phyloP scores from a whole-genome alignment of 2,797 vertebrate genomes.

The Lindbergichthys nudifrons region DNA sequence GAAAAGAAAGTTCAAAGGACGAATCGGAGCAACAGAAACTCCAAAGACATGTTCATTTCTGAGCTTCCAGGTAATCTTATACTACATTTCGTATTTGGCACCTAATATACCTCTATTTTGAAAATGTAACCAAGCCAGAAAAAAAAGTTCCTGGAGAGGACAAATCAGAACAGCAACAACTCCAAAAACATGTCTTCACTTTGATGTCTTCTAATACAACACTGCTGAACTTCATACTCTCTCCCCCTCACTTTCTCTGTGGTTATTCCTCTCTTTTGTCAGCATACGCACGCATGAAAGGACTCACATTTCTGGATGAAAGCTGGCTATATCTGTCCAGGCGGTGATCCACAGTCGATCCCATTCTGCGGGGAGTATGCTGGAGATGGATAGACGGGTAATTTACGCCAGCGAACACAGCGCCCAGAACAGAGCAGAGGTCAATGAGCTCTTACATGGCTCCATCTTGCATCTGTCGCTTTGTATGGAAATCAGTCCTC shows the following conservation, averaged over 20 bases:
- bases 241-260: conserved; percentile 8
- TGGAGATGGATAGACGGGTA: conserved; percentile 54
- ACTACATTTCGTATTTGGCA: no score
- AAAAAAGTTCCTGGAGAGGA: conserved; percentile 1
- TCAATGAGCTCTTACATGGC: conserved; percentile 66
- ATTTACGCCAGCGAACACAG: conserved; percentile 55
- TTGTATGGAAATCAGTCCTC: conserved; percentile 60
- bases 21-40: background rate
- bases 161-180: background rate
- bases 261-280: conserved; percentile 14
- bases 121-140: no score
- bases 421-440: conserved; percentile 59
- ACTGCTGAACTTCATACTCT: background rate
- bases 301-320: conserved; percentile 10
- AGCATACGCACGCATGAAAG: conserved; percentile 26
- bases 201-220: conserved; percentile 28
- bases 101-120: no score
- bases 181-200: background rate
- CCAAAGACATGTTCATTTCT: background rate
- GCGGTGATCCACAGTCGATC: conserved; percentile 35
- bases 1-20: background rate
- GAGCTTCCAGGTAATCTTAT: no score
- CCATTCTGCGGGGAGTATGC: conserved; percentile 34
- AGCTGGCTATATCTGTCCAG: conserved; percentile 27
- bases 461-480: conserved; percentile 69